Conservation (phyloP, 2,113 vertebrate species). For the Tamias sibiricus region DNA sequence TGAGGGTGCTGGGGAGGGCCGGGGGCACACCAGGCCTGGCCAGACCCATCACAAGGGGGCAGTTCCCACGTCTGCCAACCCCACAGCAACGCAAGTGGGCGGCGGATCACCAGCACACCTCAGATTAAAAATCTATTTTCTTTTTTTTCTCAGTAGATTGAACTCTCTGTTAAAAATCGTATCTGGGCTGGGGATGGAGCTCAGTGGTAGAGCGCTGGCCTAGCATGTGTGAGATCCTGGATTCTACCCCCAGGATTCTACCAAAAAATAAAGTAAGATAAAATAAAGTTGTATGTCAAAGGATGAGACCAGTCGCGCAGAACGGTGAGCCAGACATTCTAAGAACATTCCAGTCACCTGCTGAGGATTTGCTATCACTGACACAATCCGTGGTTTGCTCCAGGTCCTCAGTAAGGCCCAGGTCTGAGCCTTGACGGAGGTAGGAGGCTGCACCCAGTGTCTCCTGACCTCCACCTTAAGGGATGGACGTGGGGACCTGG, state of each 20-base stretch:
- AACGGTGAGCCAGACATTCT: neutral
- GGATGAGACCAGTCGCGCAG: neutral
- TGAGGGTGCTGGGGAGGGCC: no score
- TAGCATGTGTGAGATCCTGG: no score
- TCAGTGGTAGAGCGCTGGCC: no score
- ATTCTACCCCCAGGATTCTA: no score
- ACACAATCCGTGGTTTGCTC: neutral
- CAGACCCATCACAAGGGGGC: no score
- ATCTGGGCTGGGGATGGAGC: no score
- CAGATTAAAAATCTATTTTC: neutral
- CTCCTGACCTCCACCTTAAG: fast-evolving
- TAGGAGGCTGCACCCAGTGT: no score
- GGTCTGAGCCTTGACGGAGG: neutral
- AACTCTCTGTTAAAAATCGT: neutral
- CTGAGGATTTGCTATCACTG: neutral
- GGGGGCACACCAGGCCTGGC: neutral
- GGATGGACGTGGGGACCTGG: neutral
- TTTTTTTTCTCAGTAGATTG: neutral
- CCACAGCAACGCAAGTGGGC: neutral
- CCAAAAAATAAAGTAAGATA: no score
- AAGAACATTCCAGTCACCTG: neutral
- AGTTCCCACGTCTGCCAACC: neutral
- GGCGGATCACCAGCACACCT: neutral
- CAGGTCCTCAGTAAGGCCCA: neutral
- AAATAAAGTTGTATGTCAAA: neutral